phyloP scores from a whole-genome alignment of 2,797 vertebrate species.

The Sebastes diaconus region DNA sequence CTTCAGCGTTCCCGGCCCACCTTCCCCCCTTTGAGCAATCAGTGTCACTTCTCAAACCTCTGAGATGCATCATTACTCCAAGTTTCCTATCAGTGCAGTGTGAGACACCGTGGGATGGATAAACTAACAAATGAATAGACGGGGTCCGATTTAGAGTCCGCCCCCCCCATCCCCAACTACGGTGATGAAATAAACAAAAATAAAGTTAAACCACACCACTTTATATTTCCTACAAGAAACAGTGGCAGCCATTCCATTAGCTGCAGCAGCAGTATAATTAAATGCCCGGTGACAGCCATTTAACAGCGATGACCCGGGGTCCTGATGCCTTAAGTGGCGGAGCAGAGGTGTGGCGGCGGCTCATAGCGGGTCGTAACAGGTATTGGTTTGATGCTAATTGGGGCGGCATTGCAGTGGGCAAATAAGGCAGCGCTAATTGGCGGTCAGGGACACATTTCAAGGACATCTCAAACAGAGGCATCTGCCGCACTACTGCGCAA shows the following conservation, averaged over 20 bases:
- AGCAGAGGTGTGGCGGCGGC: constrained; percentile 55
- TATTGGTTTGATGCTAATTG: constrained; percentile 73
- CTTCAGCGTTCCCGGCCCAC: not conserved
- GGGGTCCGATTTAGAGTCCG: not conserved
- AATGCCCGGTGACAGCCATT: constrained; percentile 60
- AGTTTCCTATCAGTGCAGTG: not conserved
- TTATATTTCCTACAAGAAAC: constrained; percentile 26
- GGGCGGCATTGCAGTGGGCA: constrained; percentile 58
- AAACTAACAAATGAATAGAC: not conserved
- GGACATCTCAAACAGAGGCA: constrained; percentile 74
- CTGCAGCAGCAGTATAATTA: constrained; percentile 49
- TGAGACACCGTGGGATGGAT: not conserved
- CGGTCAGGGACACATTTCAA: constrained; percentile 75
- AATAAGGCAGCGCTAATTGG: constrained; percentile 70
- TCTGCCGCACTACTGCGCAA: constrained; percentile 57
- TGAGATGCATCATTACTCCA: not conserved
- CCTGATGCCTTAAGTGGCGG: constrained; percentile 46
- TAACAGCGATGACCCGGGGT: constrained; percentile 51
- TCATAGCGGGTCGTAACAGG: constrained; percentile 51
- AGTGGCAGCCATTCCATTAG: constrained; percentile 45
- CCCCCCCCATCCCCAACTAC: no score
- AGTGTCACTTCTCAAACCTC: not conserved
- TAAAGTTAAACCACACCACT: not conserved
- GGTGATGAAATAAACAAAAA: not conserved
- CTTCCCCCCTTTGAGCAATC: not conserved